Percentiles rank a stretch among this genome's conserved stretches.
These are phyloP conservation scores for Gobiocypris rarus DNA, from an alignment of 2,113 vertebrate genomes.

Conservation along the genomic window DNA sequence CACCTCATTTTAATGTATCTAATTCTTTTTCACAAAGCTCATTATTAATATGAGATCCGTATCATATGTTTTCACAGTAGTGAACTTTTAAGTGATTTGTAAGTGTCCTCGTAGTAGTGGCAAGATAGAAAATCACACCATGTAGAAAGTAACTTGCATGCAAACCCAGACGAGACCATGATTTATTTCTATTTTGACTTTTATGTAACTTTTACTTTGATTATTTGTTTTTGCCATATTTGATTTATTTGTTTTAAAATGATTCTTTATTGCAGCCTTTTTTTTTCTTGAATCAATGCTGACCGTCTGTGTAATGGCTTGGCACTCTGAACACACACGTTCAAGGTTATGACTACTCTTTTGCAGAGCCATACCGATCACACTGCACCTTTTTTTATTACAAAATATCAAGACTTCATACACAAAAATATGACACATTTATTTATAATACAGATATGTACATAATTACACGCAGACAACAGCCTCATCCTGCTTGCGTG, in stretches of 20 bases:
- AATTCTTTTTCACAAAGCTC: background rate
- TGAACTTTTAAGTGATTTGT: background rate
- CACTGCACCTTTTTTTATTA: background rate
- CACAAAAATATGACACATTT: background rate
- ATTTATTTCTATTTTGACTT: background rate
- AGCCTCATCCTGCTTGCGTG: background rate
- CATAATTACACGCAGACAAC: background rate
- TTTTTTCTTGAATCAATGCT: conserved; percentile 13
- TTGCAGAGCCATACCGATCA: background rate
- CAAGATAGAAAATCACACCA: background rate
- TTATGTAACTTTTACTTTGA: background rate
- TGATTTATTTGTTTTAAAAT: background rate
- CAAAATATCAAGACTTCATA: background rate
- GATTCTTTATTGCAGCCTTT: background rate
- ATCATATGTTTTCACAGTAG: background rate
- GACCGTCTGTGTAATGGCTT: conserved; percentile 11
- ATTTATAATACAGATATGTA: background rate
- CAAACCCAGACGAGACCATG: background rate
- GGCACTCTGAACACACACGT: conserved; percentile 34
- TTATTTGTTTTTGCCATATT: background rate
- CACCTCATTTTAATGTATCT: background rate
- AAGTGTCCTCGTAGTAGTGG: background rate
- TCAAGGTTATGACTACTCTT: conserved; percentile 18
- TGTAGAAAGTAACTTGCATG: background rate
- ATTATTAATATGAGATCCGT: background rate